phyloP scores from a whole-genome alignment of 64 coral and sea anemone species.

The Montipora sp. region DNA sequence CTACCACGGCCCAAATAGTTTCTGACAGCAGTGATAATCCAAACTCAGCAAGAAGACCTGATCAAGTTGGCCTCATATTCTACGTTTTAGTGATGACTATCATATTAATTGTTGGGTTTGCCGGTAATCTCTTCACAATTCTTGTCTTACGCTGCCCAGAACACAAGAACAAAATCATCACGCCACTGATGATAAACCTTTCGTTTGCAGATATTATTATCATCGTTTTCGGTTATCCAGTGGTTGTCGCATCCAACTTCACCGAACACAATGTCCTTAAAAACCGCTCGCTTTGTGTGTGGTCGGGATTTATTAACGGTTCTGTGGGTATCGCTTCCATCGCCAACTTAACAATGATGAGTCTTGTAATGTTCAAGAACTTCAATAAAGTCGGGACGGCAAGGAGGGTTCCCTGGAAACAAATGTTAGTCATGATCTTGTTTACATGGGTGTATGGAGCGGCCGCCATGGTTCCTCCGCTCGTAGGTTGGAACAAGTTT shows the following conservation, averaged over 20 bases:
- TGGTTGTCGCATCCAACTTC: constrained; percentile 53
- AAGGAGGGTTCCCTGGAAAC: neutral
- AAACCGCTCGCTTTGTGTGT: constrained; percentile 42
- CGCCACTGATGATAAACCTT: constrained; percentile 69
- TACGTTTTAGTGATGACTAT: constrained; percentile 61
- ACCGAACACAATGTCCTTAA: neutral
- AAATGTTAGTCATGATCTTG: neutral
- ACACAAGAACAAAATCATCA: constrained; percentile 69
- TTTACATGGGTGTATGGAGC: constrained; percentile 69
- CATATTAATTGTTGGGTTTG: constrained; percentile 48
- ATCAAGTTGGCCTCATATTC: neutral
- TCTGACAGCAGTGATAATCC: neutral
- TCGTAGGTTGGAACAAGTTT: constrained; percentile 72
- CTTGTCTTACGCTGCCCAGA: constrained; percentile 30
- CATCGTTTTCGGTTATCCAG: constrained; percentile 74
- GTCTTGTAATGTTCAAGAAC: constrained; percentile 31
- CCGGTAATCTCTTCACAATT: constrained; percentile 64
- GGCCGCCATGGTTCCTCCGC: constrained; percentile 54
- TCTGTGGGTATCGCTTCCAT: constrained; percentile 73
- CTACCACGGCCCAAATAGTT: neutral
- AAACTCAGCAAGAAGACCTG: neutral
- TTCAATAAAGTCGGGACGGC: neutral
- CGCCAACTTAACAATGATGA: constrained; percentile 57
- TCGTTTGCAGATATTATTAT: constrained; percentile 61
- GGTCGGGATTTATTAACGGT: constrained; percentile 82